phyloP scores from a whole-genome alignment of 2,113 vertebrate genomes.

The Plecotus auritus region DNA sequence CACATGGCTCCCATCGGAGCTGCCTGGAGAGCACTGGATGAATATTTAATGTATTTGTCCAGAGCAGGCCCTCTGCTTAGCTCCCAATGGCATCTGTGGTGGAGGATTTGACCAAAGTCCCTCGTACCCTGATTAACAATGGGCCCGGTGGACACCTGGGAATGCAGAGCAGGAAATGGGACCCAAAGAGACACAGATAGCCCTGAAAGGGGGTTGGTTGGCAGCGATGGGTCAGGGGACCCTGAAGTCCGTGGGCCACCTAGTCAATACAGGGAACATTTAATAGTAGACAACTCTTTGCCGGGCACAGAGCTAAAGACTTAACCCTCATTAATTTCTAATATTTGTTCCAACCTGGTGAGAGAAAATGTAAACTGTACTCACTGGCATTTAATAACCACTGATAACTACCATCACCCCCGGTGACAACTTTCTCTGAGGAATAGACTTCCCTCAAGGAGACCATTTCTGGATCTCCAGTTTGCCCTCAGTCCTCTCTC shows the following conservation, averaged over 20 bases:
- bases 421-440: not conserved
- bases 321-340: not conserved
- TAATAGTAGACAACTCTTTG: not conserved
- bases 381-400: not conserved
- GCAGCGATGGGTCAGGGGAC: no score
- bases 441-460: not conserved
- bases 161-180: not conserved
- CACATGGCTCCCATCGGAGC: accelerated
- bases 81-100: not conserved
- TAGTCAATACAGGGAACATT: not conserved
- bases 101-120: not conserved
- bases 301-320: not conserved
- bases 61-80: not conserved
- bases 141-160: not conserved
- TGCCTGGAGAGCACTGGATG: not conserved
- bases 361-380: not conserved
- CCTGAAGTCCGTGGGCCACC: not conserved
- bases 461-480: not conserved
- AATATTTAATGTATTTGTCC: no score
- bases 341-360: not conserved
- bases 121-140: not conserved
- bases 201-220: not conserved
- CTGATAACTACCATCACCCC: not conserved
- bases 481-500: not conserved
- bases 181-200: not conserved